A percentile compares a stretch with the other conserved stretches of the same genome.
These are phyloP conservation scores for Sula dactylatra DNA, from an alignment of 2,113 vertebrate genomes.

Conservation along the genomic window DNA sequence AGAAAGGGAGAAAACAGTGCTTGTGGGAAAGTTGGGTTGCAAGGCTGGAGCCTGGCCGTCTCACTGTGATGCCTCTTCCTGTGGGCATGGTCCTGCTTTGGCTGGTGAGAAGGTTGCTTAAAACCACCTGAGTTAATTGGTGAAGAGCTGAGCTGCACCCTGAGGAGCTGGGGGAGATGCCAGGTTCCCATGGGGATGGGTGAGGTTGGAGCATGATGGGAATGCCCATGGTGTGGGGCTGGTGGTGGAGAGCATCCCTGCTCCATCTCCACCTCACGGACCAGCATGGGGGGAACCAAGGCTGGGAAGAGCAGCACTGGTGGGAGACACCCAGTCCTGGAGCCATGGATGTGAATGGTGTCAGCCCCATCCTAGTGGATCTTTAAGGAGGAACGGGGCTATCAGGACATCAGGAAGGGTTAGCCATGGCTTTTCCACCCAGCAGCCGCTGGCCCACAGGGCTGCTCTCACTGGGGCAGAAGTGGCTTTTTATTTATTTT, in stretches of 20 bases:
- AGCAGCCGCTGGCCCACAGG: accelerated
- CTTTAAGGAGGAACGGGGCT: not conserved
- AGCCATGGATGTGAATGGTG: accelerated
- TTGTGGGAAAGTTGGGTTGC: not conserved
- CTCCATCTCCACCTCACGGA: not conserved
- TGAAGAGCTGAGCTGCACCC: not conserved
- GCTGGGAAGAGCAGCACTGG: accelerated
- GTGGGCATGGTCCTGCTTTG: not conserved
- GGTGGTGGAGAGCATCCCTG: not conserved
- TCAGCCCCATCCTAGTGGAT: not conserved
- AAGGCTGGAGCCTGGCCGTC: not conserved
- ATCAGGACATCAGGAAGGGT: not conserved
- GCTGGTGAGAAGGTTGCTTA: not conserved
- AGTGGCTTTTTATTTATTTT: not conserved
- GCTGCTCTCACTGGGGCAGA: not conserved
- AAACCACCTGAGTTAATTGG: not conserved
- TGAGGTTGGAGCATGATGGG: not conserved
- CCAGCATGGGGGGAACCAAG: accelerated
- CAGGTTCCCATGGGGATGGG: not conserved
- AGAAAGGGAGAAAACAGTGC: not conserved
- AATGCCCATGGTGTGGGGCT: accelerated
- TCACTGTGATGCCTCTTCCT: not conserved
- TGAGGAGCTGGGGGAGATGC: not conserved
- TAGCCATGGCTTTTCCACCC: not conserved
- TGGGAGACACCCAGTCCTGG: accelerated